Evolutionary conservation across 2,888 invertebrate genomes (phyloP).

Genomic region (Lochmaea crataegi): DNA sequence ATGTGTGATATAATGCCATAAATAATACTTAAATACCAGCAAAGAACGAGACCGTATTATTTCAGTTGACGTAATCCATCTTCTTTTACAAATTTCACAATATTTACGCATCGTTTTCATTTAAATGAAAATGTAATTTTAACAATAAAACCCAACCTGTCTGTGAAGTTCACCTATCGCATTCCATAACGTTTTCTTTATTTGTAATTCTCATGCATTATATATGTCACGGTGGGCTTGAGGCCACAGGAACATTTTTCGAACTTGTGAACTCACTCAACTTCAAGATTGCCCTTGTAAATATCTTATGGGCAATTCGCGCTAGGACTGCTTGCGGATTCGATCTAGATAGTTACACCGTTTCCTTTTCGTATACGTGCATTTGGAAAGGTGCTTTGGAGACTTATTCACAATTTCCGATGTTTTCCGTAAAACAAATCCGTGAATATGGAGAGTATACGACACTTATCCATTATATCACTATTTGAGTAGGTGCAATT

Average conservation of each 20-base stretch:
- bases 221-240: slow-evolving; percentile 51
- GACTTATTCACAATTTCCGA: slow-evolving; percentile 26
- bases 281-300: slow-evolving; percentile 59
- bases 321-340: slow-evolving; percentile 58
- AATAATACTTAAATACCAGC: no score
- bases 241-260: slow-evolving; percentile 46
- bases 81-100: no score
- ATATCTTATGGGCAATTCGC: slow-evolving; percentile 63
- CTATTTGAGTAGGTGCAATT: background rate
- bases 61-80: no score
- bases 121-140: background rate
- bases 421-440: slow-evolving; percentile 19
- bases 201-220: slow-evolving; percentile 43
- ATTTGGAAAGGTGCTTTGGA: slow-evolving; percentile 12
- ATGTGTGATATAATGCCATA: no score
- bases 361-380: slow-evolving; percentile 32
- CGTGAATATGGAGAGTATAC: background rate
- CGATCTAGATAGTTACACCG: slow-evolving; percentile 55
- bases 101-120: background rate
- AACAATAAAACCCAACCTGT: slow-evolving; percentile 9
- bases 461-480: no score
- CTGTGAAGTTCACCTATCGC: slow-evolving; percentile 28
- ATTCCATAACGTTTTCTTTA: slow-evolving; percentile 31
- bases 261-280: slow-evolving; percentile 45
- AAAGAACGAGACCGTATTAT: no score